A percentile compares a stretch with the other conserved stretches of the same genome.
Evolutionary conservation across 2,797 vertebrate species (phyloP).

Genomic region (Clarias fuscus): DNA sequence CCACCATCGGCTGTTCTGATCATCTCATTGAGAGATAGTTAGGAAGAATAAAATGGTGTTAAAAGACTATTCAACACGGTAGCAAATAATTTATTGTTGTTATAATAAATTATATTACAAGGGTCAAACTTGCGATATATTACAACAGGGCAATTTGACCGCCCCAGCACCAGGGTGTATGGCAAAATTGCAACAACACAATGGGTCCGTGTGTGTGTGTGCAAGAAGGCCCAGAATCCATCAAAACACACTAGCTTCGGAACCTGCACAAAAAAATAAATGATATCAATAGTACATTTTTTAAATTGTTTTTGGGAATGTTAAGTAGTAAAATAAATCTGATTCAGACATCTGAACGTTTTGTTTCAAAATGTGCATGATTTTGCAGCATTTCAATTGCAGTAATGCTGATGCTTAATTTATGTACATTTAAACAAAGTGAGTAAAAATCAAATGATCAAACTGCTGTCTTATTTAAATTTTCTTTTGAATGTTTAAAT

Average conservation of each 20-base stretch:
- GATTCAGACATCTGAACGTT: too few relatives aligned
- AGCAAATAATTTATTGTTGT: not conserved
- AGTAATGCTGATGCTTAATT: too few relatives aligned
- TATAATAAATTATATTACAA: not conserved
- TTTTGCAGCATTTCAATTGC: too few relatives aligned
- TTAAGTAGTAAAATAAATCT: not conserved
- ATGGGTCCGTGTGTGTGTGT: slow-evolving; percentile 71
- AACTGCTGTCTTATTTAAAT: too few relatives aligned
- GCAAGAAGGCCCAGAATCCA: slow-evolving; percentile 73
- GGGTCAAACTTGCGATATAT: slow-evolving; percentile 76
- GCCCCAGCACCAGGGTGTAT: slow-evolving; percentile 83
- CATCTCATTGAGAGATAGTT: slow-evolving; percentile 70
- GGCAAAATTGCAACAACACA: slow-evolving; percentile 74
- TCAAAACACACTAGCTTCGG: slow-evolving; percentile 74
- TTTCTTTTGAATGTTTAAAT: too few relatives aligned
- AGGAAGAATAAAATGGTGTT: not conserved
- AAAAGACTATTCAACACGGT: not conserved
- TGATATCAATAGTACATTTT: too few relatives aligned
- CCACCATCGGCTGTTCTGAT: slow-evolving; percentile 79
- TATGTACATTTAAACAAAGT: too few relatives aligned
- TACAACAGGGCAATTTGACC: slow-evolving; percentile 69
- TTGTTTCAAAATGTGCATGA: too few relatives aligned
- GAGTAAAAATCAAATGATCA: too few relatives aligned
- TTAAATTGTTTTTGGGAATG: too few relatives aligned
- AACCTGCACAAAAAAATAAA: not conserved